Percentiles rank a stretch among this genome's conserved stretches.
phyloP scores from a whole-genome alignment of 2,113 vertebrate species.

The Rafetus swinhoei region DNA sequence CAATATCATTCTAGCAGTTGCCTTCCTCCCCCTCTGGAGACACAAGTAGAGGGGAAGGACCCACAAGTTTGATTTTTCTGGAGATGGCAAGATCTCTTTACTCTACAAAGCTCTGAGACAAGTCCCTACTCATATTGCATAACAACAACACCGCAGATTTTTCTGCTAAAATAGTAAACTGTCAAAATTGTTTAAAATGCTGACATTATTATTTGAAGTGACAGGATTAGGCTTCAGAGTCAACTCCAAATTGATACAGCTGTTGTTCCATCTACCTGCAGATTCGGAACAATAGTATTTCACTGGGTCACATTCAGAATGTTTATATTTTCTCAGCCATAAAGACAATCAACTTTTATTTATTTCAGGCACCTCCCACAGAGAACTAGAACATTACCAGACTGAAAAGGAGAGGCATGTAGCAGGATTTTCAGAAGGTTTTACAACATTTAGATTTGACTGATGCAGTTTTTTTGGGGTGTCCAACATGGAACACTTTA shows the following conservation, averaged over 20 bases:
- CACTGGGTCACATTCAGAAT: neutral
- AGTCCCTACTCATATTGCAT: rapidly evolving
- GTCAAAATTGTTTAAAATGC: neutral
- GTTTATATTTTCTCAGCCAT: too few species aligned
- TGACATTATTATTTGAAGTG: neutral
- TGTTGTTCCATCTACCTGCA: neutral
- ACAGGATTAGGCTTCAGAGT: neutral
- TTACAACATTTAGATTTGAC: neutral
- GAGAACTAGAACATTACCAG: neutral
- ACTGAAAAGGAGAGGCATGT: neutral
- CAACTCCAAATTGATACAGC: neutral
- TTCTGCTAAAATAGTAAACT: neutral
- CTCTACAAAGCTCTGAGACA: neutral
- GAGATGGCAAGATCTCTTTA: neutral
- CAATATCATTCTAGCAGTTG: neutral
- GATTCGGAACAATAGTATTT: neutral
- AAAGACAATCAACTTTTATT: too few species aligned
- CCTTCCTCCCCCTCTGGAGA: neutral
- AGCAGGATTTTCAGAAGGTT: neutral
- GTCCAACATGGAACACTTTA: neutral
- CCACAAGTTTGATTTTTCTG: neutral
- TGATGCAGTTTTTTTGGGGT: neutral
- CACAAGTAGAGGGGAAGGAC: neutral
- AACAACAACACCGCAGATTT: neutral
- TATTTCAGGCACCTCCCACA: neutral